Percentiles rank a stretch among this genome's conserved stretches.
These are phyloP conservation scores for Paracanthobrama guichenoti DNA, from an alignment of 2,113 vertebrate genomes.

Conservation along the genomic window DNA sequence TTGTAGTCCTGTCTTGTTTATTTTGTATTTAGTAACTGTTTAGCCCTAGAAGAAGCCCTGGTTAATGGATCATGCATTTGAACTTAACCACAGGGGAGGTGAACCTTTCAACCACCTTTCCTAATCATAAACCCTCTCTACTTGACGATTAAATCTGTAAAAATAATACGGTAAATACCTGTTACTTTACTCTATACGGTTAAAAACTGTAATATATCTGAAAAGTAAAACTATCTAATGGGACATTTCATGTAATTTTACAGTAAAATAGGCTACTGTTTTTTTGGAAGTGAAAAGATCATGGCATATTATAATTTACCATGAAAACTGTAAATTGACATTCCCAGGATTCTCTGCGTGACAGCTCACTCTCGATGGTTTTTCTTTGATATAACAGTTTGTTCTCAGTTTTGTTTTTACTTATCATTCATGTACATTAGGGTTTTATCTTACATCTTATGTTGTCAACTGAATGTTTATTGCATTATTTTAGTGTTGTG, in stretches of 20 bases:
- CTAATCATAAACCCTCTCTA: not conserved
- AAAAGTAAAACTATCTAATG: not conserved
- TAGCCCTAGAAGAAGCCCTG: conserved; percentile 12
- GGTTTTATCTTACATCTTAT: not conserved
- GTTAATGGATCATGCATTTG: not conserved
- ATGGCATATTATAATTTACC: not conserved
- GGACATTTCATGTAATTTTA: not conserved
- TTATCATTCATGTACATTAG: not conserved
- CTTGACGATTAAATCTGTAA: not conserved
- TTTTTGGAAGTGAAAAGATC: not conserved
- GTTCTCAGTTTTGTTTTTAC: not conserved
- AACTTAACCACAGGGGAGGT: conserved; percentile 14
- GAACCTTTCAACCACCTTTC: conserved; percentile 9
- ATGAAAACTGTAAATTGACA: not conserved
- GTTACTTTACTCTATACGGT: not conserved
- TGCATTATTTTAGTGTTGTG: not conserved
- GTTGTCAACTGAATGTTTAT: not conserved
- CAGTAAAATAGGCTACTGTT: not conserved
- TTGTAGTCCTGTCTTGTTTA: not conserved
- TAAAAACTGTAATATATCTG: not conserved
- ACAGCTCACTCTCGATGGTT: not conserved
- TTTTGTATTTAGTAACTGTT: conserved; percentile 40
- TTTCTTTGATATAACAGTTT: not conserved
- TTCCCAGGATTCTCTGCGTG: not conserved
- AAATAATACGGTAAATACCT: not conserved